These are phyloP conservation scores for Netelia fuscicornis DNA, from an alignment of 2,888 invertebrate species.

Conservation along the genomic window DNA sequence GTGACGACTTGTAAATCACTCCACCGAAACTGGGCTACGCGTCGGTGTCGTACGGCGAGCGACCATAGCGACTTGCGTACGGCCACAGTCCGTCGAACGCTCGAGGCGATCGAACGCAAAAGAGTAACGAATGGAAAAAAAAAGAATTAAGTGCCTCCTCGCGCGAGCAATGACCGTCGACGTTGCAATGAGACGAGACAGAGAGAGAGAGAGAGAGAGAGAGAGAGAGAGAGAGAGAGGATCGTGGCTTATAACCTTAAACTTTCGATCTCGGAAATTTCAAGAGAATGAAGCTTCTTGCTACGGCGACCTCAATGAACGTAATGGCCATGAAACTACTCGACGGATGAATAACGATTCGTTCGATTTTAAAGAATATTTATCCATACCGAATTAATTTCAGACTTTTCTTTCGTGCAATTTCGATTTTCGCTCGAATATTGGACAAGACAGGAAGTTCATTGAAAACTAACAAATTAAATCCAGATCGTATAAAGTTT, in stretches of 20 bases:
- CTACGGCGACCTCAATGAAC: background rate
- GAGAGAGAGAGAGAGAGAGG: background rate
- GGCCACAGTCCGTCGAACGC: background rate
- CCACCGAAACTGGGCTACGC: constrained; percentile 81
- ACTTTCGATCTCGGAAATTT: background rate
- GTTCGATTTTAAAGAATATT: background rate
- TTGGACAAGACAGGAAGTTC: no score
- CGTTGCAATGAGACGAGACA: constrained; percentile 5
- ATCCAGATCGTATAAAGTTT: background rate
- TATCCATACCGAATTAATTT: background rate
- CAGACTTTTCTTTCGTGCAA: background rate
- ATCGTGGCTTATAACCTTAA: constrained; percentile 8
- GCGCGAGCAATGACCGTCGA: constrained; percentile 8
- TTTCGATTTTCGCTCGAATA: no score
- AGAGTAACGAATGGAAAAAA: constrained; percentile 60
- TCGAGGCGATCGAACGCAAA: constrained; percentile 34
- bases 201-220: background rate
- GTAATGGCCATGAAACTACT: background rate
- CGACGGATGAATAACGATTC: background rate
- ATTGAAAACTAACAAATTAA: no score
- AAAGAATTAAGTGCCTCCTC: constrained; percentile 12
- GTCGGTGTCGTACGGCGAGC: constrained; percentile 67
- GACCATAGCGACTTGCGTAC: background rate
- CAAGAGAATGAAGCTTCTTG: background rate
- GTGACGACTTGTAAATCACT: constrained; percentile 83